A percentile compares a stretch with the other conserved stretches of the same genome.
These are phyloP conservation scores for Ericerus pela DNA, from an alignment of 1,140 invertebrate species.

Conservation along the genomic window DNA sequence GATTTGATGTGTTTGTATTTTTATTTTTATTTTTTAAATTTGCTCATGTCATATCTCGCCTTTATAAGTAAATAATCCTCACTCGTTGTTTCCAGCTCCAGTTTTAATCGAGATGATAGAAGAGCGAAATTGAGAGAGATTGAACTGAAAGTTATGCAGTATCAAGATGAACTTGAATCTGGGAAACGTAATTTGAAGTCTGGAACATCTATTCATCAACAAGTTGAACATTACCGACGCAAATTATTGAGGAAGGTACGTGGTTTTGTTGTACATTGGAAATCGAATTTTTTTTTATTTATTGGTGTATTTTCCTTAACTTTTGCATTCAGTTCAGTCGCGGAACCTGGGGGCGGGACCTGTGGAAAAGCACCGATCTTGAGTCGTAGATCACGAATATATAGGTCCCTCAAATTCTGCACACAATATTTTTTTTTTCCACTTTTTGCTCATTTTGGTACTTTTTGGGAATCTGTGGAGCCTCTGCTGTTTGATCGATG, in stretches of 20 bases:
- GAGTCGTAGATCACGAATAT: too few relatives aligned
- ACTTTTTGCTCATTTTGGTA: too few relatives aligned
- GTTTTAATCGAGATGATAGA: slow-evolving; percentile 47
- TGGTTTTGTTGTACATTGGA: not conserved
- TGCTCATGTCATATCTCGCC: too few relatives aligned
- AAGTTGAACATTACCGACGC: slow-evolving; percentile 80
- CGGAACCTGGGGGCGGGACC: too few relatives aligned
- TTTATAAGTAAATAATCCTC: too few relatives aligned
- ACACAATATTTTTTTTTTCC: not conserved
- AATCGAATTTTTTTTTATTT: too few relatives aligned
- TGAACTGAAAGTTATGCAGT: slow-evolving; percentile 85
- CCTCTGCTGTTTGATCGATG: too few relatives aligned
- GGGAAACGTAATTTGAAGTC: slow-evolving; percentile 60
- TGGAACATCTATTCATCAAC: slow-evolving; percentile 60
- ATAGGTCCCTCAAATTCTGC: not conserved
- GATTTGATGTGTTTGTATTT: too few relatives aligned
- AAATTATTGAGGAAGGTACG: slow-evolving; percentile 71
- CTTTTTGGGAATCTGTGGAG: too few relatives aligned
- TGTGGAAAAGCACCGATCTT: too few relatives aligned
- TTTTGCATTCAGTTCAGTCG: not conserved
- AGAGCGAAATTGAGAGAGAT: slow-evolving; percentile 76
- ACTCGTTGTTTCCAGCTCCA: slow-evolving; percentile 14
- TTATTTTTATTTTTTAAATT: too few relatives aligned
- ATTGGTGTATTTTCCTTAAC: not conserved
- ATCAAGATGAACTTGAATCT: slow-evolving; percentile 88